Conservation (phyloP, 2,113 vertebrate genomes). For the Anhinga anhinga region DNA sequence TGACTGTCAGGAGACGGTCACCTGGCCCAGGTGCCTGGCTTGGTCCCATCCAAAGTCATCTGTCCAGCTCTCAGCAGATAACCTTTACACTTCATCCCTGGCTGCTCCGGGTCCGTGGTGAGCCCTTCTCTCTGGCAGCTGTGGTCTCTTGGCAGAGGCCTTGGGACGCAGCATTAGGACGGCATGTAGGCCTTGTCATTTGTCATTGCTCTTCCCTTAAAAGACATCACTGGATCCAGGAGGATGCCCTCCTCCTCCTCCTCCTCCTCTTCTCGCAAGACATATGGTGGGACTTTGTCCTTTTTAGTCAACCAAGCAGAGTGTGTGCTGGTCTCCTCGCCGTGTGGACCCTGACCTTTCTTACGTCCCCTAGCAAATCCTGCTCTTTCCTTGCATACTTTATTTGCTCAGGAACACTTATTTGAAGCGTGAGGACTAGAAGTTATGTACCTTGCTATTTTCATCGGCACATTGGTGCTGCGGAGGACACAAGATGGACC, state of each 20-base stretch:
- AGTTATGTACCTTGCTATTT: rapidly evolving
- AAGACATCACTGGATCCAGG: neutral
- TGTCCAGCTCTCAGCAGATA: neutral
- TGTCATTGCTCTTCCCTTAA: neutral
- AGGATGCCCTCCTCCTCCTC: neutral
- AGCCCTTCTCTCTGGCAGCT: neutral
- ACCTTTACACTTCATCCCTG: neutral
- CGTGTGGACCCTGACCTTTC: neutral
- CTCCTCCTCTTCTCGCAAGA: neutral
- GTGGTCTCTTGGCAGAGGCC: neutral
- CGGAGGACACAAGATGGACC: neutral
- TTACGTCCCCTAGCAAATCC: neutral
- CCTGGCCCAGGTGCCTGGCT: neutral
- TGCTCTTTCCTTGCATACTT: neutral
- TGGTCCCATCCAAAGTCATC: neutral
- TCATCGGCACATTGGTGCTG: rapidly evolving
- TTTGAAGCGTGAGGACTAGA: neutral
- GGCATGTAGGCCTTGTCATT: rapidly evolving
- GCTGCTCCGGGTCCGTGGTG: rapidly evolving
- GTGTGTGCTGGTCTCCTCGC: rapidly evolving
- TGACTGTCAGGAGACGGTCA: neutral
- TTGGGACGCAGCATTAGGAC: neutral
- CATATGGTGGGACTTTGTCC: neutral
- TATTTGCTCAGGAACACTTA: neutral
- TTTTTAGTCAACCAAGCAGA: neutral